These are phyloP conservation scores for Gymnopithys bicolor DNA, from an alignment of 2,797 vertebrate species.

Conservation along the genomic window DNA sequence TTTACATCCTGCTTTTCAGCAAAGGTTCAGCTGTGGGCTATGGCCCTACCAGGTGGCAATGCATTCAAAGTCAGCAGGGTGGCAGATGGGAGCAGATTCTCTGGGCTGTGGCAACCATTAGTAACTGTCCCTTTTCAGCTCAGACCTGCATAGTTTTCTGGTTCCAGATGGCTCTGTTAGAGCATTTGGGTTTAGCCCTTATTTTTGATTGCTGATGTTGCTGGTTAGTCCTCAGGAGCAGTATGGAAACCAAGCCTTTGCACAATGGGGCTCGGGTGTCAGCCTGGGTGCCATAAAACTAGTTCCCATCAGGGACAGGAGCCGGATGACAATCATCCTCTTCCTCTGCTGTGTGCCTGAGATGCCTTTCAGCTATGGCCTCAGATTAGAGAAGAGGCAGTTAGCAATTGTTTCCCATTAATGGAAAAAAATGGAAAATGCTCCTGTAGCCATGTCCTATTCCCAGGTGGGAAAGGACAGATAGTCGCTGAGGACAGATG, in stretches of 20 bases:
- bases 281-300: neutral
- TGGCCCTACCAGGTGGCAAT: neutral
- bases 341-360: neutral
- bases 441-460: neutral
- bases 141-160: neutral
- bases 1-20: neutral
- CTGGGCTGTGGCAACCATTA: neutral
- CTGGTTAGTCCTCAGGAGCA: neutral
- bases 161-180: neutral
- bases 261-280: accelerated
- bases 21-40: neutral
- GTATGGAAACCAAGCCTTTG: neutral
- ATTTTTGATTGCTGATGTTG: neutral
- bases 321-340: neutral
- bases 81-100: conserved; percentile 20
- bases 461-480: neutral
- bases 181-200: neutral
- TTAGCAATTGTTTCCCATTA: neutral
- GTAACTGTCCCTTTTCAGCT: neutral
- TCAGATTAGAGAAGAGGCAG: neutral
- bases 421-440: neutral
- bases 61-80: neutral
- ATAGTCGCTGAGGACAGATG: neutral
- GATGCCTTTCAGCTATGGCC: neutral
- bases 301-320: neutral